Evolutionary conservation across 2,888 invertebrate species (phyloP), one percentile per base, ranked within the genome.

Genomic region (Mimumesa dahlbomi): DNA sequence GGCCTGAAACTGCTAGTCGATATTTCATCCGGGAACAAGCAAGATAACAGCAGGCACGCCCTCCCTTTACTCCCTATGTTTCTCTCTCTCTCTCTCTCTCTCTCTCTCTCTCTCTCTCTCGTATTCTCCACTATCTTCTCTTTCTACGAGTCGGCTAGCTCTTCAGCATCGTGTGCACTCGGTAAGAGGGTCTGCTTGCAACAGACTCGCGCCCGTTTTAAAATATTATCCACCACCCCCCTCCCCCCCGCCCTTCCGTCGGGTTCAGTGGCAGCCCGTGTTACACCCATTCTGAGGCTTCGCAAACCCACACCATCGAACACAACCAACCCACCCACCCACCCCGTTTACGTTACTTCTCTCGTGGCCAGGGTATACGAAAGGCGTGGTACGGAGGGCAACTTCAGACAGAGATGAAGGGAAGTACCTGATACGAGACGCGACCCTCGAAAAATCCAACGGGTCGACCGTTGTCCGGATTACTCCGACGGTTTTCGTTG

Each of bases 11-110:
- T 85, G 85, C 85, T 83, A 82, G 84, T 84, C 86, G 83, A 87
- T 87, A 87, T 87, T 87, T 86, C 86, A 87, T 85, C 81, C 82
- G 73, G 75, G 86, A 86, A 86, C 87, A 85, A 86, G 84, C 83
- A 81, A 86, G 87, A 87, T 87, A 87, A 87, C 87, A 84, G 76
- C 80, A 77, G 79, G 81, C 78, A 79, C 79, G 79, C 79, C 79
- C 81, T 79, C 69, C 74, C 71, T 74, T 71, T 69, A 59, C 73
- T 64, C 63, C 40, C 36, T 46, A 31, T 78, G 81, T 82, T 78
- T 82, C 81, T 69, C 77, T 67, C 62, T 72, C 68, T 62, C 71
- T 73, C 67, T 64, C 61, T 54, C 43, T 48, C 58, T 45, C 38
- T 53, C 34, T 45, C 34, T 48, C 56, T 66, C 56, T 63, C 62